These are phyloP conservation scores for Tachystola acroxantha DNA, from an alignment of 2,888 invertebrate species.

Conservation along the genomic window DNA sequence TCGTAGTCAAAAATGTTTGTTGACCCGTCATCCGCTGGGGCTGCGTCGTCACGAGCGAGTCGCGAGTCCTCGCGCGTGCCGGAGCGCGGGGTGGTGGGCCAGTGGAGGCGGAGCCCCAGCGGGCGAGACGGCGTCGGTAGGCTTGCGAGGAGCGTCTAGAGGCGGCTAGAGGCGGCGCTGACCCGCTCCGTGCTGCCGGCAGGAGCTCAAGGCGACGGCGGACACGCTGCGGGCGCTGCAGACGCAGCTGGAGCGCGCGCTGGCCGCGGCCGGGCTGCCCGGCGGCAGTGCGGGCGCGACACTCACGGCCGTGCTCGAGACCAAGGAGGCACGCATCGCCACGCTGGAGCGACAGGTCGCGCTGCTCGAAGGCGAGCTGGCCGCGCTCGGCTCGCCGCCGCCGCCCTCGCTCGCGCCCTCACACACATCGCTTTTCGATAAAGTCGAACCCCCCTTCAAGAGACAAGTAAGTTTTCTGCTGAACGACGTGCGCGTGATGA, in stretches of 20 bases:
- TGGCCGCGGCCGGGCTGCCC: constrained; percentile 80
- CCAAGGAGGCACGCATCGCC: constrained; percentile 91
- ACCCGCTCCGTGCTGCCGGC: constrained; percentile 65
- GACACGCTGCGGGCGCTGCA: constrained; percentile 90
- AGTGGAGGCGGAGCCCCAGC: constrained; percentile 41
- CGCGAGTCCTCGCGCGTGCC: constrained; percentile 21
- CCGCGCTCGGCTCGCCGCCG: constrained; percentile 68
- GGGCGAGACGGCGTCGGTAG: constrained; percentile 35
- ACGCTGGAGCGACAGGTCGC: constrained; percentile 91
- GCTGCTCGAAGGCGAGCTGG: constrained; percentile 87
- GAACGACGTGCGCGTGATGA: constrained; percentile 88
- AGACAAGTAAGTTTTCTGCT: constrained; percentile 92
- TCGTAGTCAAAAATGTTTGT: constrained; percentile 52
- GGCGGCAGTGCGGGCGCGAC: constrained; percentile 80
- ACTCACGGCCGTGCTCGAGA: constrained; percentile 88
- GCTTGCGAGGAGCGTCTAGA: too few species aligned
- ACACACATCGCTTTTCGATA: constrained; percentile 80
- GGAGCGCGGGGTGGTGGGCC: constrained; percentile 43
- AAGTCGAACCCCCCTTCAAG: constrained; percentile 83
- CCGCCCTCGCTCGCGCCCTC: constrained; percentile 70
- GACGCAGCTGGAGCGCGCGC: constrained; percentile 86
- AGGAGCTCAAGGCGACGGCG: constrained; percentile 91
- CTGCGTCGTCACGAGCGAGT: constrained; percentile 36
- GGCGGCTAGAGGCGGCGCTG: constrained; percentile 62
- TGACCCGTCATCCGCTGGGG: constrained; percentile 56